Conservation (phyloP, 1,140 invertebrate genomes). For the Calliopsis andreniformis region DNA sequence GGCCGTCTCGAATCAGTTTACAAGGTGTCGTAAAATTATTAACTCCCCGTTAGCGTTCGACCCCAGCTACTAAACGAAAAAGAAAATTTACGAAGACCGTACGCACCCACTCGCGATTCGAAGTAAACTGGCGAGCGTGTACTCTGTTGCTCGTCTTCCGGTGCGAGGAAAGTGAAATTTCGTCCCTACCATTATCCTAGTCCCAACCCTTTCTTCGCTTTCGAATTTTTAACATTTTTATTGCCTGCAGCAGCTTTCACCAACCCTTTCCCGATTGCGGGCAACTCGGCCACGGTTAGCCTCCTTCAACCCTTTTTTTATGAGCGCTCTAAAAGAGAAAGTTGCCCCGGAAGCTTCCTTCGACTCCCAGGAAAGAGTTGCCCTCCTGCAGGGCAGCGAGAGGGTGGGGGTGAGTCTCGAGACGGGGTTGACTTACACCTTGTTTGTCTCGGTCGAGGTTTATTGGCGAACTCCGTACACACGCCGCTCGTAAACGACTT, state of each 20-base stretch:
- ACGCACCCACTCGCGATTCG: conserved; percentile 52
- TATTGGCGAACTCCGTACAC: conserved; percentile 36
- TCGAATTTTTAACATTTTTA: conserved; percentile 71
- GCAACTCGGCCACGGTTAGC: conserved; percentile 9
- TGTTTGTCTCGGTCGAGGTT: conserved; percentile 34
- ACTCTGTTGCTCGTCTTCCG: neutral
- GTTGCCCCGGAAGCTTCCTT: conserved; percentile 40
- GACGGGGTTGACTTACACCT: conserved; percentile 15
- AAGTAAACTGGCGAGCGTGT: conserved; percentile 58
- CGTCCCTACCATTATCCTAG: conserved; percentile 40
- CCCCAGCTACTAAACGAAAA: neutral
- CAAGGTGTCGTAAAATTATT: conserved; percentile 72
- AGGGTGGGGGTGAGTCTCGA: neutral
- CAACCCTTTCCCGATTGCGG: conserved; percentile 64
- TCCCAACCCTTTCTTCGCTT: conserved; percentile 73
- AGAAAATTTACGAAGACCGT: neutral
- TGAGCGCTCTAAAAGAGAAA: conserved; percentile 70
- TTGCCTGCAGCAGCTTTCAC: conserved; percentile 68
- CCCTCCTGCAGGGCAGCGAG: no score
- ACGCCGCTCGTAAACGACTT: conserved; percentile 35
- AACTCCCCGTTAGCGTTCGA: conserved; percentile 61
- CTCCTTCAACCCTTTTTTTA: conserved; percentile 76
- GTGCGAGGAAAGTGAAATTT: conserved; percentile 69
- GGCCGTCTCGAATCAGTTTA: conserved; percentile 66
- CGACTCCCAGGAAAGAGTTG: neutral